phyloP scores from a whole-genome alignment of 1,140 invertebrate genomes.

The Nephila pilipes region DNA sequence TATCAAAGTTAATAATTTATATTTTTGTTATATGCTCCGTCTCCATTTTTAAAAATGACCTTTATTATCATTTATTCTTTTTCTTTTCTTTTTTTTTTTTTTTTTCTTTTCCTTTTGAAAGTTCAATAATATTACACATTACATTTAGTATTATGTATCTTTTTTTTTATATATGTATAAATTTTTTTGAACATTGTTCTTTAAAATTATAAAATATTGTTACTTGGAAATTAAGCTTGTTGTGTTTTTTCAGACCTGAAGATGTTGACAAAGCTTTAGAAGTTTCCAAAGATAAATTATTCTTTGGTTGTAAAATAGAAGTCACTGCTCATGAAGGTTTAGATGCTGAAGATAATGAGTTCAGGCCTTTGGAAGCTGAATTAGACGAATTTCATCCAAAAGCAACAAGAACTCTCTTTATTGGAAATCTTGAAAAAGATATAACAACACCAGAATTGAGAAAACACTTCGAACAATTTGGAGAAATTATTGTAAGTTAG shows the following conservation, averaged over 20 bases:
- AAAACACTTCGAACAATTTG: constrained; percentile 95
- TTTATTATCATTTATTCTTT: too few relatives aligned
- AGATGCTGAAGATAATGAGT: constrained; percentile 93
- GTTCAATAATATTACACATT: too few relatives aligned
- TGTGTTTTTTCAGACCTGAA: constrained; percentile 85
- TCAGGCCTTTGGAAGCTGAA: constrained; percentile 95
- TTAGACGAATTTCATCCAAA: constrained; percentile 97
- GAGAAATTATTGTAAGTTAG: constrained; percentile 93
- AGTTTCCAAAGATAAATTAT: constrained; percentile 96
- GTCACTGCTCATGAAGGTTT: constrained; percentile 93
- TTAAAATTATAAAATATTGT: not conserved
- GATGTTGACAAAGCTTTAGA: constrained; percentile 97
- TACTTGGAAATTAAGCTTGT: not conserved
- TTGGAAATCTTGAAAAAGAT: constrained; percentile 97
- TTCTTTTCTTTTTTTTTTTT: too few relatives aligned
- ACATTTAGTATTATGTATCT: too few relatives aligned
- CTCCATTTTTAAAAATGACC: too few relatives aligned
- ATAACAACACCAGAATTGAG: constrained; percentile 92
- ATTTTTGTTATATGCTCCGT: too few relatives aligned
- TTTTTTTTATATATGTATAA: not conserved
- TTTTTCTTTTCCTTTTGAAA: too few relatives aligned
- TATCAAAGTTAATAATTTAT: too few relatives aligned
- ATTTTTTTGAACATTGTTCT: not conserved
- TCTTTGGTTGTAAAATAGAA: constrained; percentile 97
- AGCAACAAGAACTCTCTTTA: constrained; percentile 92